Conservation (phyloP, 1,140 invertebrate species). For the Lineus longissimus region DNA sequence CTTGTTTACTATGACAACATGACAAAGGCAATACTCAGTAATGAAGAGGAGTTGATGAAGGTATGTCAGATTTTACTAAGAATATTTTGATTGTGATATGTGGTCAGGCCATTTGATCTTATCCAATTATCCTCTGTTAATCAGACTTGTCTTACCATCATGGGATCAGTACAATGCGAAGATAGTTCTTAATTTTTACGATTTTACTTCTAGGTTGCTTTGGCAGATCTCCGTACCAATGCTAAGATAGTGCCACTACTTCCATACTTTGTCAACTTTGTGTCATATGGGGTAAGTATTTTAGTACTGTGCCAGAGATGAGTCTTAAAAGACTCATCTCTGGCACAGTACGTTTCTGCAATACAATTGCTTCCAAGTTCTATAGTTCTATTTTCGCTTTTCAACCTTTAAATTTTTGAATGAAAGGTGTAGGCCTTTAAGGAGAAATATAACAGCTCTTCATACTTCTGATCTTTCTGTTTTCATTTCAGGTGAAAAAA, state of each 20-base stretch:
- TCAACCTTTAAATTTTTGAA: too few relatives aligned
- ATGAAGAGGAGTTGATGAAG: conserved; percentile 30
- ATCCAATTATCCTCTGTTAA: background rate
- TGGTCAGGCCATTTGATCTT: background rate
- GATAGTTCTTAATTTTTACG: too few relatives aligned
- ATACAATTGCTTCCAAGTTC: too few relatives aligned
- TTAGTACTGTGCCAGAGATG: background rate
- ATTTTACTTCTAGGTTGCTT: conserved; percentile 39
- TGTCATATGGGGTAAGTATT: conserved; percentile 47
- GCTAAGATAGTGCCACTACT: conserved; percentile 42
- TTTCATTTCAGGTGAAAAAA: conserved; percentile 43
- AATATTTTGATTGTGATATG: background rate
- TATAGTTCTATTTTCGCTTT: background rate
- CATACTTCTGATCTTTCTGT: too few relatives aligned
- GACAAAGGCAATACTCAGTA: conserved; percentile 44
- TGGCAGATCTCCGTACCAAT: conserved; percentile 44
- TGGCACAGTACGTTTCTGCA: too few relatives aligned
- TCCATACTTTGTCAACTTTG: conserved; percentile 50
- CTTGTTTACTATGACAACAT: conserved; percentile 46
- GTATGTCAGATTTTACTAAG: conserved; percentile 14
- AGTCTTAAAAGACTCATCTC: too few relatives aligned
- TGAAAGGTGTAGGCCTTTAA: too few relatives aligned
- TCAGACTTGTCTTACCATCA: background rate
- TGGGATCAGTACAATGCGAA: too few relatives aligned
- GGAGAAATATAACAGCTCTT: too few relatives aligned